Evolutionary conservation across 2,113 vertebrate genomes (phyloP), one percentile per base, ranked within the genome.

Genomic region (Notarius lentiginosus): DNA sequence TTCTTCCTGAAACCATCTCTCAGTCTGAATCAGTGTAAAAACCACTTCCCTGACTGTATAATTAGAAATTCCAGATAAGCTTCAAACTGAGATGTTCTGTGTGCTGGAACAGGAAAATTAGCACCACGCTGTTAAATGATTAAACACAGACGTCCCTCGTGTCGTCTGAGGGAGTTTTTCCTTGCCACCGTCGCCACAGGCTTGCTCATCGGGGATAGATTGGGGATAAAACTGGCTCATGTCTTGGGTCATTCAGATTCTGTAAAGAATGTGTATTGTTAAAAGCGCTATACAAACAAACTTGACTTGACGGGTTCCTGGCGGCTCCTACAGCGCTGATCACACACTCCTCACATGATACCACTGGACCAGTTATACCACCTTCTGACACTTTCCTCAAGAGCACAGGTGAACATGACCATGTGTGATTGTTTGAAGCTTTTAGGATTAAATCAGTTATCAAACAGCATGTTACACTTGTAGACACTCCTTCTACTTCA

Each of bases 311-410:
- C 2, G 1, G 41, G 20, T 41, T 1, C 27, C 30, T 41, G 5
- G 34, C 1, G 17, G 68, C 24, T 20, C 70, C 4, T 12, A 68
- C 65, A 30, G n/a, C 27, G 1, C 72, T 75, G 72, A 75, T 51
- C 82, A 63, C 27, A 77, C 70, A 77, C 82, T 86, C 79, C 72
- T 82, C 15, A 53, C 51, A 79, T 60, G 79, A 88, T 60, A 83
- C 24, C 17, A 73, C 18, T 73, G 34, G 34, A 41, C 34, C 34
- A 41, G 34, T 41, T 41, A 41, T 41, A 41, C 34, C 34, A 41
- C 34, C 34, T 47, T 70, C 27, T 72, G 17, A 70, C 10, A 12
- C 17, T 27, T n/a, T 66, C 11, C 63, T 66, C 63, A 66, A 66
- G n/a, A 65, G 27, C 9, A 8, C 66, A 17, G 34, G 5, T n/a